phyloP scores from a whole-genome alignment of 2,797 vertebrate genomes.

The Coluber constrictor region DNA sequence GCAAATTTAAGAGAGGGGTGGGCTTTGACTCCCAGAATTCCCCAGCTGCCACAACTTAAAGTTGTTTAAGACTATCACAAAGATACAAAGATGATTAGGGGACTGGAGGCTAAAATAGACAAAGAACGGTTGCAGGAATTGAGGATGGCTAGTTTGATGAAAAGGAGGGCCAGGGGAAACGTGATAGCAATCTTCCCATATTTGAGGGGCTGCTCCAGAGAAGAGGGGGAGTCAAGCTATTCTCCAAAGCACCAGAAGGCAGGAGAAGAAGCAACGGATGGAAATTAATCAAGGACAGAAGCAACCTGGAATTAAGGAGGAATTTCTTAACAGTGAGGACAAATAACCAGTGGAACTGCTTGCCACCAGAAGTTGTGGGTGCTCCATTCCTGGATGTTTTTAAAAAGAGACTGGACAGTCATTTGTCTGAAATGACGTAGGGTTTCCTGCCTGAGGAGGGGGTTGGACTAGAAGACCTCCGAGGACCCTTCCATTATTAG shows the following conservation, averaged over 20 bases:
- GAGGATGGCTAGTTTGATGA: neutral
- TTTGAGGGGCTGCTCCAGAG: neutral
- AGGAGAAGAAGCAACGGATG: no score
- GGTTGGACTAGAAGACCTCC: no score
- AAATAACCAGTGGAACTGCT: neutral
- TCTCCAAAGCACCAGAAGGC: neutral
- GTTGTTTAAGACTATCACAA: neutral
- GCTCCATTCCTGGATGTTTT: no score
- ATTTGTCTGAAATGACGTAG: no score
- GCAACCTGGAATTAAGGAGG: neutral
- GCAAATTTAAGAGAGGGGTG: neutral
- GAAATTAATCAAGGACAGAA: neutral
- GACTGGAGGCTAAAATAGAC: neutral
- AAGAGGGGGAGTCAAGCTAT: neutral
- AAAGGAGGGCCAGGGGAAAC: neutral
- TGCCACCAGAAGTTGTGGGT: no score
- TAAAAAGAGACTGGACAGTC: no score
- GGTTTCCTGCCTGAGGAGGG: no score
- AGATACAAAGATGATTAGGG: neutral
- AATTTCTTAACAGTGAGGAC: neutral
- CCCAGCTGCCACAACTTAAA: neutral
- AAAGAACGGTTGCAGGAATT: neutral
- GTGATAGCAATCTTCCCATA: neutral
- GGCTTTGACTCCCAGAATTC: neutral
- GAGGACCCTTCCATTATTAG: no score